Conservation (phyloP, 1,140 invertebrate species). For the Bombus confusus region DNA sequence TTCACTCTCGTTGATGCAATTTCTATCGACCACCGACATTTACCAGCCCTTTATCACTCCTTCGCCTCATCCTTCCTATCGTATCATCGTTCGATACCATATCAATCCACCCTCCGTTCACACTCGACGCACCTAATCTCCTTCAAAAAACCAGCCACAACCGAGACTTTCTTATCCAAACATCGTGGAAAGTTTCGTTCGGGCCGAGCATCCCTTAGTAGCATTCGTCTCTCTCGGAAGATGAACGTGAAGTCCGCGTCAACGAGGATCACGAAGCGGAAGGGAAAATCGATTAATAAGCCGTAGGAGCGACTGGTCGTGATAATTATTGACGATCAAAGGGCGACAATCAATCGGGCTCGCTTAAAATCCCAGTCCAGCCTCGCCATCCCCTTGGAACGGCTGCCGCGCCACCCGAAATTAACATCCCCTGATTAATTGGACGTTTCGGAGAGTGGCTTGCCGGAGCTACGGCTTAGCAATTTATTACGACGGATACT, state of each 20-base stretch:
- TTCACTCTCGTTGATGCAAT: not conserved
- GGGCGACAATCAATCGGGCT: slow-evolving; percentile 44
- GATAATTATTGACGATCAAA: slow-evolving; percentile 50
- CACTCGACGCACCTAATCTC: not conserved
- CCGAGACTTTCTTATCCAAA: not conserved
- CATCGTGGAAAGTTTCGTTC: too few relatives aligned
- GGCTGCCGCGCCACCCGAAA: slow-evolving; percentile 13
- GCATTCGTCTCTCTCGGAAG: not conserved
- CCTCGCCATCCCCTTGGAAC: not conserved
- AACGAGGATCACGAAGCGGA: not conserved
- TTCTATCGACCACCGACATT: not conserved
- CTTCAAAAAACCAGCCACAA: not conserved
- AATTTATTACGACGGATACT: slow-evolving; percentile 64
- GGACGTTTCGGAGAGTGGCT: slow-evolving; percentile 56
- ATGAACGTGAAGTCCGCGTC: not conserved
- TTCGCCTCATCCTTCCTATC: not conserved
- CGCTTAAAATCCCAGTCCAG: slow-evolving; percentile 41
- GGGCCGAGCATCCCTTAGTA: too few relatives aligned
- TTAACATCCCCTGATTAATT: slow-evolving; percentile 63
- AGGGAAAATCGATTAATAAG: slow-evolving; percentile 30
- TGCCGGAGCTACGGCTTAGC: slow-evolving; percentile 52
- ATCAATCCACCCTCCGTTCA: not conserved
- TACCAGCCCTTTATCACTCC: not conserved
- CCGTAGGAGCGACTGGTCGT: not conserved
- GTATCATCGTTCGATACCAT: not conserved